phyloP scores from a whole-genome alignment of 2,797 vertebrate genomes.

The Enoplosus armatus region DNA sequence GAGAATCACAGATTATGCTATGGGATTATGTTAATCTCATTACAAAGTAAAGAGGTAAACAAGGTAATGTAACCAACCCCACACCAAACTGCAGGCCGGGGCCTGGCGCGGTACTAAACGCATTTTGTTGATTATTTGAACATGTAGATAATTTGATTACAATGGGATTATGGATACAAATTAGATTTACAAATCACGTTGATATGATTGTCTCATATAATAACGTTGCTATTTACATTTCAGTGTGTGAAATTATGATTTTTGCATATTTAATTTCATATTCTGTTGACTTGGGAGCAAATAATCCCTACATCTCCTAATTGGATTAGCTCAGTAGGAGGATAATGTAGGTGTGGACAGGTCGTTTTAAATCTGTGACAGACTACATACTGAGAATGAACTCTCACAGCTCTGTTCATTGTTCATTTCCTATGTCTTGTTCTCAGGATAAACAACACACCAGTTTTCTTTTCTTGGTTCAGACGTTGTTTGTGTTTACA shows the following conservation, averaged over 20 bases:
- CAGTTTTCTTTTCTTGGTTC: background rate
- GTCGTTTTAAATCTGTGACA: constrained; percentile 15
- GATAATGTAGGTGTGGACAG: constrained; percentile 13
- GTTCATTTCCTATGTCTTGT: background rate
- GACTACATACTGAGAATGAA: background rate
- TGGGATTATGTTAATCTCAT: constrained; percentile 74
- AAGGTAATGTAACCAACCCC: background rate
- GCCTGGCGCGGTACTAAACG: background rate
- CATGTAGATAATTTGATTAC: background rate
- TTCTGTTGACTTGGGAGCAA: background rate
- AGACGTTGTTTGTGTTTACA: background rate
- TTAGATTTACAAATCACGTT: background rate
- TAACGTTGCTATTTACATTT: background rate
- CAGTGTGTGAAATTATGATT: background rate
- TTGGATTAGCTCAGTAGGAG: constrained; percentile 4
- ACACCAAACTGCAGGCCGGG: background rate
- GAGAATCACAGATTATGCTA: constrained; percentile 56
- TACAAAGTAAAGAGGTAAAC: constrained; percentile 59
- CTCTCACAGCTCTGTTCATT: background rate
- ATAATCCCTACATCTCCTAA: background rate
- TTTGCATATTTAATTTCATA: background rate
- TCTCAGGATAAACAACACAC: background rate
- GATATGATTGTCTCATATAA: background rate
- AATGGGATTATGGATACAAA: background rate
- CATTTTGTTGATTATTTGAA: background rate